Conservation (phyloP, 2,797 vertebrate genomes). For the Sciurus carolinensis region DNA sequence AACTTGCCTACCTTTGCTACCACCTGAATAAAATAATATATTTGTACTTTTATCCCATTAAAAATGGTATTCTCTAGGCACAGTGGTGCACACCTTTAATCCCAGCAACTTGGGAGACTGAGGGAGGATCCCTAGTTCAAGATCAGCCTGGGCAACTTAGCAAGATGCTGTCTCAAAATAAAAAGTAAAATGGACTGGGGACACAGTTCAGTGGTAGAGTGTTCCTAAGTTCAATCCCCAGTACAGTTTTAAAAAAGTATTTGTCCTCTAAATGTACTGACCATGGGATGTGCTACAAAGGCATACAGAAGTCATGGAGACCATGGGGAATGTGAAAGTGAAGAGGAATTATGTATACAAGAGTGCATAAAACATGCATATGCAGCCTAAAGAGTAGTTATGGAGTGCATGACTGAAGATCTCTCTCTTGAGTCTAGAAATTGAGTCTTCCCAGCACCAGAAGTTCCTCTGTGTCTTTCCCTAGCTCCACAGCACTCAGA, state of each 20-base stretch:
- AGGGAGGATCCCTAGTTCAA: background rate
- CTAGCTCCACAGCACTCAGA: background rate
- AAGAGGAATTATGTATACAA: background rate
- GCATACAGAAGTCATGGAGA: background rate
- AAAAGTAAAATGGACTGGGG: background rate
- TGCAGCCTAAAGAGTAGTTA: background rate
- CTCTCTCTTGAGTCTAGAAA: background rate
- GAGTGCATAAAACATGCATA: too few relatives aligned
- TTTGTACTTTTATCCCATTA: background rate
- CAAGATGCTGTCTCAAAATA: background rate
- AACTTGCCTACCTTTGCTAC: background rate
- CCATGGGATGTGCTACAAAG: background rate
- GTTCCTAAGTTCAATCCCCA: background rate
- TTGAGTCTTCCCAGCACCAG: background rate
- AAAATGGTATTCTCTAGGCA: background rate
- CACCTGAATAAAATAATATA: background rate
- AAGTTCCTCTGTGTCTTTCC: background rate
- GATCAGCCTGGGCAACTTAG: background rate
- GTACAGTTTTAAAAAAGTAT: background rate
- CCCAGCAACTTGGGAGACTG: background rate
- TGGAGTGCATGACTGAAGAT: accelerated
- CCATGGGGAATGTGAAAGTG: background rate
- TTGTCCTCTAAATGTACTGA: background rate
- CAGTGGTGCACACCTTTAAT: background rate
- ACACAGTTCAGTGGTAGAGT: background rate